A percentile compares a stretch with the other conserved stretches of the same genome.
Conservation (phyloP, 2,888 invertebrate species). For the Venusia cambrica region DNA sequence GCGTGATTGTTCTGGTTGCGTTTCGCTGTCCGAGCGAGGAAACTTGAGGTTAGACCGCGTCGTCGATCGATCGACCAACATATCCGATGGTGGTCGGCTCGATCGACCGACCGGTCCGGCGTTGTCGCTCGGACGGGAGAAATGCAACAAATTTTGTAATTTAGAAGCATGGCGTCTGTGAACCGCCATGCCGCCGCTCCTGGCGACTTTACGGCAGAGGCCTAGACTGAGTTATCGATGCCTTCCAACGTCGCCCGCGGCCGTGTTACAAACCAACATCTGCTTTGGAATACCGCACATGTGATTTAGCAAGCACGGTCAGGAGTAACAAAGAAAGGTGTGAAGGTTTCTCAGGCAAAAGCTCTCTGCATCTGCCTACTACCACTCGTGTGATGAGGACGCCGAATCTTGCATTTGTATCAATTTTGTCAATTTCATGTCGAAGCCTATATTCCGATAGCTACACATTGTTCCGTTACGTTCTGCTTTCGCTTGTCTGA, state of each 20-base stretch:
- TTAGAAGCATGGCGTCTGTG: conserved; percentile 41
- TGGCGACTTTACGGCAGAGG: no score
- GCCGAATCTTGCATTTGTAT: conserved; percentile 50
- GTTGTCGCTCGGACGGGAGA: conserved; percentile 8
- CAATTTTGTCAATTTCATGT: conserved; percentile 49
- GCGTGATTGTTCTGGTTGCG: conserved; percentile 37
- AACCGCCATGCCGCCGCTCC: conserved; percentile 31
- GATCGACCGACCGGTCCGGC: conserved; percentile 15
- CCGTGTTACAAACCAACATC: no score
- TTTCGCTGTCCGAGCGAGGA: conserved; percentile 24
- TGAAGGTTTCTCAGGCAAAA: no score
- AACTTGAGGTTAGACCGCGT: no score
- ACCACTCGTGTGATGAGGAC: conserved; percentile 42
- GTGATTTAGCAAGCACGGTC: no score
- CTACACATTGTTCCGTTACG: conserved; percentile 57
- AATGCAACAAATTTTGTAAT: conserved; percentile 27
- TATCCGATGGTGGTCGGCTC: no score
- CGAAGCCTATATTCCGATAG: conserved; percentile 61
- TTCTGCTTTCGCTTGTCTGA: conserved; percentile 65
- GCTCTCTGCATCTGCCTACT: conserved; percentile 35
- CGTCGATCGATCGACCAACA: no score
- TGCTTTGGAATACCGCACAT: no score
- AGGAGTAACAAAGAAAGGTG: no score
- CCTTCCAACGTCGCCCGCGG: no score
- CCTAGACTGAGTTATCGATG: no score